Conservation (phyloP, 2,888 invertebrate species). For the Agrochola litura region DNA sequence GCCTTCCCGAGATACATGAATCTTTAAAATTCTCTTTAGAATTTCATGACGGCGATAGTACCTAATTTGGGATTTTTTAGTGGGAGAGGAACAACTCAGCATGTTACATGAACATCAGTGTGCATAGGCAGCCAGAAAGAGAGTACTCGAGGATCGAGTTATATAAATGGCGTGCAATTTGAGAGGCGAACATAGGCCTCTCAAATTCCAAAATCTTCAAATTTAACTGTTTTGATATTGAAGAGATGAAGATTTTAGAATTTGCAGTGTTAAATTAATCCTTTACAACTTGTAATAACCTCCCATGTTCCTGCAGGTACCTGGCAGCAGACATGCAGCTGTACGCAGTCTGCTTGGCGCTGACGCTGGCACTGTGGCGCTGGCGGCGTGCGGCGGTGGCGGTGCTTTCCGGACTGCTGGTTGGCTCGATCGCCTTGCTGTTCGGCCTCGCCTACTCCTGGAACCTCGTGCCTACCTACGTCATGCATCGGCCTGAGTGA, state of each 20-base stretch:
- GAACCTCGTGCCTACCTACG: slow-evolving; percentile 82
- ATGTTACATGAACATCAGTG: too few species aligned
- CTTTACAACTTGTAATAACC: neutral
- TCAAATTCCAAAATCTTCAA: too few species aligned
- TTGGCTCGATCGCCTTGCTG: slow-evolving; percentile 68
- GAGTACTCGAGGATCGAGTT: neutral
- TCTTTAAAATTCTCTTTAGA: neutral
- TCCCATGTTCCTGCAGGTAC: slow-evolving; percentile 77
- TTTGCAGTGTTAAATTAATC: neutral
- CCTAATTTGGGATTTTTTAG: neutral
- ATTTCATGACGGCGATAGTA: neutral
- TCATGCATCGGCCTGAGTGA: slow-evolving; percentile 85
- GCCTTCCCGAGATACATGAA: neutral
- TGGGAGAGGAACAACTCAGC: neutral
- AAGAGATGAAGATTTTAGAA: too few species aligned
- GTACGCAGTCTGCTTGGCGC: slow-evolving; percentile 77
- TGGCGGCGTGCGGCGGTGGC: slow-evolving; percentile 75
- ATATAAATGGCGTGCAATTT: too few species aligned
- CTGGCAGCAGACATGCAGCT: slow-evolving; percentile 88
- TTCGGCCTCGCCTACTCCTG: slow-evolving; percentile 79
- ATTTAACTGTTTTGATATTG: too few species aligned
- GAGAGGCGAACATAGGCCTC: neutral
- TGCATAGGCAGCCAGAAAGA: neutral
- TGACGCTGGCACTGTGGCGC: slow-evolving; percentile 79
- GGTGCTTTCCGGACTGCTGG: slow-evolving; percentile 73